phyloP scores from a whole-genome alignment of 92 coral and sea anemone genomes.

The Palythoa caribaeorum region DNA sequence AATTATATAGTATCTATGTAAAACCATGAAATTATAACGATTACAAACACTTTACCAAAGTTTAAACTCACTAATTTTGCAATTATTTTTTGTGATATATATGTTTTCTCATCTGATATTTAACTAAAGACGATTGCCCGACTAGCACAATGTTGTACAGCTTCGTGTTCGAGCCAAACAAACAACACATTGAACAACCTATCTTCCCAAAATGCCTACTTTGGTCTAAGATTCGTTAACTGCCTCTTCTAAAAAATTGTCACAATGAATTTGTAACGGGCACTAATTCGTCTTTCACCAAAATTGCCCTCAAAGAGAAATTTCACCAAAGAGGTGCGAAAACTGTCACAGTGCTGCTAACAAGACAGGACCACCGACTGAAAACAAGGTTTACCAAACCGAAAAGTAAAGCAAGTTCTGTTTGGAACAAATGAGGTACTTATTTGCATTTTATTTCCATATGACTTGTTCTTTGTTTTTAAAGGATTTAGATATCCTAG shows the following conservation, averaged over 20 bases:
- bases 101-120: background rate
- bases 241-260: background rate
- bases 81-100: slow-evolving; percentile 2
- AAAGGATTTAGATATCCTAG: background rate
- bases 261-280: background rate
- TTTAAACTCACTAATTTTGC: background rate
- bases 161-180: background rate
- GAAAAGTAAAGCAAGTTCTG: background rate
- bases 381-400: background rate
- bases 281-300: slow-evolving; percentile 31
- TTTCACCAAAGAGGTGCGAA: slow-evolving; percentile 61
- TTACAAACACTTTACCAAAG: background rate
- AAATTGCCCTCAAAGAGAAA: slow-evolving; percentile 1
- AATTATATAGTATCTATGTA: background rate
- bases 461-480: background rate
- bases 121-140: background rate
- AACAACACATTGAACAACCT: background rate
- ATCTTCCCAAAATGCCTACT: background rate
- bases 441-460: background rate
- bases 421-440: background rate
- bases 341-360: slow-evolving; percentile 66
- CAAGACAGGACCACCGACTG: slow-evolving; percentile 51
- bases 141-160: background rate
- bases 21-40: slow-evolving; percentile 6
- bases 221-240: background rate